Evolutionary conservation across 30 jellyfish, hydroid and myxozoan species (phyloP).

Genomic region (Mastigias papua): DNA sequence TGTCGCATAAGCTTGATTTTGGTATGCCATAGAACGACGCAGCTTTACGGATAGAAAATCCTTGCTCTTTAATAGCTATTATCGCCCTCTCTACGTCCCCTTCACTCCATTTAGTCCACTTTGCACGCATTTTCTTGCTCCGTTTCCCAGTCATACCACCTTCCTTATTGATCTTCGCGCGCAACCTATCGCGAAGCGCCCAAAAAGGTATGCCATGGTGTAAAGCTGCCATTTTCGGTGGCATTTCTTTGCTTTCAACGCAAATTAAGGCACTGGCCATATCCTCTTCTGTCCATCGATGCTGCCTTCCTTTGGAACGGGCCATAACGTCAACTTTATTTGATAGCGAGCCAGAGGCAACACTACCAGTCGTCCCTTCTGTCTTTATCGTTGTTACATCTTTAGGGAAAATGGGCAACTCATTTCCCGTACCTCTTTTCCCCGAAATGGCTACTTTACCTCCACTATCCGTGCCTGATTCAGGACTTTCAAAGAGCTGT

Average conservation of each 20-base stretch:
- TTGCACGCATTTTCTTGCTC: background rate
- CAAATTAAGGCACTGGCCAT: background rate
- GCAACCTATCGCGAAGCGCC: background rate
- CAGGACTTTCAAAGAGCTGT: background rate
- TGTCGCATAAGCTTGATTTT: conserved; percentile 45
- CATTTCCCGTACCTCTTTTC: background rate
- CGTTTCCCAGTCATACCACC: background rate
- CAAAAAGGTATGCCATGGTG: conserved; percentile 2
- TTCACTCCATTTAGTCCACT: conserved; percentile 3
- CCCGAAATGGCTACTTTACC: too few species aligned
- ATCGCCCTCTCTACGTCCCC: conserved; percentile 45
- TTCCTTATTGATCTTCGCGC: background rate
- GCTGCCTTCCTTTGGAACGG: background rate
- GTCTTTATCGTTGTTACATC: background rate
- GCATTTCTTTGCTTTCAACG: background rate
- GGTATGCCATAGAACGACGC: conserved; percentile 47
- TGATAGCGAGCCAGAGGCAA: background rate
- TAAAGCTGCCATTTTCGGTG: background rate
- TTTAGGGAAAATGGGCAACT: background rate
- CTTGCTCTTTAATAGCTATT: conserved; percentile 7
- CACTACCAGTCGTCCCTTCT: too few species aligned
- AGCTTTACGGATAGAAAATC: conserved; percentile 30
- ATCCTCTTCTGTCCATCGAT: conserved; percentile 13
- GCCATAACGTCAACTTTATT: background rate
- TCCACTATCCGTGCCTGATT: background rate